A percentile compares a stretch with the other conserved stretches of the same genome.
These are phyloP conservation scores for Beroe forskalii DNA, from an alignment of 37 sponge, comb jelly and placozoan species.

Conservation along the genomic window DNA sequence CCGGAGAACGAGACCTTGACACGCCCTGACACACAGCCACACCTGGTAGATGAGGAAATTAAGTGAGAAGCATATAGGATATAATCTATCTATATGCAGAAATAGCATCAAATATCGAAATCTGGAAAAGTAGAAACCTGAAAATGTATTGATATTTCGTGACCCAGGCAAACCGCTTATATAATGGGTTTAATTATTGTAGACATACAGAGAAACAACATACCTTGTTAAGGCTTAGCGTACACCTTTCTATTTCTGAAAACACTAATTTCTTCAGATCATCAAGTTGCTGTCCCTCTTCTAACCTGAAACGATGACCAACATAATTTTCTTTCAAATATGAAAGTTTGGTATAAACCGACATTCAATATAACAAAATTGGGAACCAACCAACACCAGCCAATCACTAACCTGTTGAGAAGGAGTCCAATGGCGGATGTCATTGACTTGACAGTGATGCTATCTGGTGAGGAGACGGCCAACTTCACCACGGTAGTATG, in stretches of 20 bases:
- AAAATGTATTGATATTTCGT: no score
- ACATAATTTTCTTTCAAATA: no score
- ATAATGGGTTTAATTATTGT: no score
- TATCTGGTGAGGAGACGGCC: neutral
- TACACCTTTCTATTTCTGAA: neutral
- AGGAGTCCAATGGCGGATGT: neutral
- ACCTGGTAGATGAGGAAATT: conserved; percentile 6
- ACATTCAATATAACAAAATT: no score
- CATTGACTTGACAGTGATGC: neutral
- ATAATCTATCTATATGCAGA: no score
- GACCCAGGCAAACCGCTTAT: no score
- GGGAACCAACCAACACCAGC: no score
- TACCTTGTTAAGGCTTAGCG: neutral
- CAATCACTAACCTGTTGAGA: conserved; percentile 47
- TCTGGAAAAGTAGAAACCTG: no score
- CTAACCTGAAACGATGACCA: conserved; percentile 6
- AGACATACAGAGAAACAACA: no score
- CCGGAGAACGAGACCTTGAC: neutral
- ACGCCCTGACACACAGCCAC: conserved; percentile 29
- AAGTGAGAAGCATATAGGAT: no score
- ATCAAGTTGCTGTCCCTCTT: neutral
- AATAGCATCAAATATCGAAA: no score
- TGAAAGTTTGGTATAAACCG: no score
- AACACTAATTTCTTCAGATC: neutral
- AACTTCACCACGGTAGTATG: neutral